Evolutionary conservation across 2,797 vertebrate species (phyloP).

Genomic region (Siniperca obscura): DNA sequence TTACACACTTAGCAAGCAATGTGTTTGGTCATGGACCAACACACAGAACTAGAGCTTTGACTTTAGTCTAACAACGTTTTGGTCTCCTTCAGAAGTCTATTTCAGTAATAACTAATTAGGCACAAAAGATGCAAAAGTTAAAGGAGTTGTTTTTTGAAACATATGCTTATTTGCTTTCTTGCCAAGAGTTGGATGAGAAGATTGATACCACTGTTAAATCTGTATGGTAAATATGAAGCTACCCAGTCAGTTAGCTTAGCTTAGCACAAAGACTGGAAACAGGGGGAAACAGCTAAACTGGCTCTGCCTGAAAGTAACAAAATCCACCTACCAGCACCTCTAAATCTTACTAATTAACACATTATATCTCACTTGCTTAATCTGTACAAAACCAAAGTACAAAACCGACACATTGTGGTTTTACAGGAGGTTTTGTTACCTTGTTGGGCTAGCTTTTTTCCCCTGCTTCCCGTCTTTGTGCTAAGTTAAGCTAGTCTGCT

Average conservation of each 20-base stretch:
- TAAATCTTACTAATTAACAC: neutral
- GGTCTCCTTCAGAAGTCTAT: neutral
- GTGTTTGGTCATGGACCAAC: constrained; percentile 28
- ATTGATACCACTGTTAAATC: neutral
- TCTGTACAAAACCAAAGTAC: neutral
- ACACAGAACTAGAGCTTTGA: constrained; percentile 7
- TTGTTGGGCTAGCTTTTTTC: too few relatives aligned
- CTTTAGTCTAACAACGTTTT: neutral
- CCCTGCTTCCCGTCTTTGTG: too few relatives aligned
- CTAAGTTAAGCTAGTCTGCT: neutral
- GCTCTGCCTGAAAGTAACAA: neutral
- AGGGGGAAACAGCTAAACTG: neutral
- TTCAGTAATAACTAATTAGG: constrained; percentile 5
- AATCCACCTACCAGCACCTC: neutral
- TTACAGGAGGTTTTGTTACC: too few relatives aligned
- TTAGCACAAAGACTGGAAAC: neutral
- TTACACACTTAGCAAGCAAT: constrained; percentile 17
- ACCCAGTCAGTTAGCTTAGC: neutral
- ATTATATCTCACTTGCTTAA: neutral
- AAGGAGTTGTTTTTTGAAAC: neutral
- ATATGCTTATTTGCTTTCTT: neutral
- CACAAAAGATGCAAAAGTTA: neutral
- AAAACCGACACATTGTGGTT: too few relatives aligned
- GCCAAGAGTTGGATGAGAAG: neutral
- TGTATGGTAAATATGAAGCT: neutral